Conservation (phyloP, 2,113 vertebrate species). For the Canis aureus region DNA sequence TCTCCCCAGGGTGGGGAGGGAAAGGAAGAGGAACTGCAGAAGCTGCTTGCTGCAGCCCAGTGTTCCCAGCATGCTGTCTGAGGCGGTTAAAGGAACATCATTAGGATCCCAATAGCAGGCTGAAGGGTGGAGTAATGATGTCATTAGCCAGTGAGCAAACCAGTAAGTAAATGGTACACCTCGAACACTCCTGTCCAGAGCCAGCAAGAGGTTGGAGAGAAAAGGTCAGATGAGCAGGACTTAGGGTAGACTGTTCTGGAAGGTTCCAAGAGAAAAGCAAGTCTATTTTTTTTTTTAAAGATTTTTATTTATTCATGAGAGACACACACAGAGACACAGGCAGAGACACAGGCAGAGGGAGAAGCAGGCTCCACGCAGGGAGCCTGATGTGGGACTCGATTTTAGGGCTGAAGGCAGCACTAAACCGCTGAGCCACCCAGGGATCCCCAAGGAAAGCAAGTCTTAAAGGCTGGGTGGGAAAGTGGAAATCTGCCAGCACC, state of each 20-base stretch:
- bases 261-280: slow-evolving; percentile 39
- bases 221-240: background rate
- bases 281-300: background rate
- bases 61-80: background rate
- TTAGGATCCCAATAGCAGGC: slow-evolving; percentile 59
- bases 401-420: too few species aligned
- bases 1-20: background rate
- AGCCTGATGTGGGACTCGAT: too few species aligned
- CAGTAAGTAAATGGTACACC: slow-evolving; percentile 48
- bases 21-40: slow-evolving; percentile 11
- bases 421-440: too few species aligned
- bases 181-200: background rate
- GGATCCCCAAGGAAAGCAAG: background rate
- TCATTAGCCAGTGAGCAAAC: slow-evolving; percentile 47
- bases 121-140: slow-evolving; percentile 57
- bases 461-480: slow-evolving; percentile 7
- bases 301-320: too few species aligned
- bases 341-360: too few species aligned
- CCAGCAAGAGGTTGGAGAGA: background rate
- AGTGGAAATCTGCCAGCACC: background rate
- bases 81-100: slow-evolving; percentile 70
- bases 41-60: background rate
- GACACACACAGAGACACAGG: too few species aligned
- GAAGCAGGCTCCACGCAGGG: too few species aligned
- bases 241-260: slow-evolving; percentile 3